phyloP scores from a whole-genome alignment of 2,888 invertebrate genomes.

The Pediacus dermestoides region DNA sequence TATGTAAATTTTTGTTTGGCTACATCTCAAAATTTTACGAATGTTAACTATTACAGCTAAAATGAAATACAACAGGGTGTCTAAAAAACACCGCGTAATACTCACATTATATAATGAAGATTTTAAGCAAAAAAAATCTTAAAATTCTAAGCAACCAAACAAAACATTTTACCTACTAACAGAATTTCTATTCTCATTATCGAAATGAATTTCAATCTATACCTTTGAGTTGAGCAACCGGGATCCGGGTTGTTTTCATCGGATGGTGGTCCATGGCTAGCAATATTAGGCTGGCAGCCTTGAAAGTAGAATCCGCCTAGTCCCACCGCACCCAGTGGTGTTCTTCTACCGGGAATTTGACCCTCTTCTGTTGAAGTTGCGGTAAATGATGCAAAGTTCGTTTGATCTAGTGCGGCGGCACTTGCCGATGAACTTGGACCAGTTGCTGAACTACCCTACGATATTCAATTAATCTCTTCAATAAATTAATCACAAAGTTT shows the following conservation, averaged over 20 bases:
- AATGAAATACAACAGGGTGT: too few relatives aligned
- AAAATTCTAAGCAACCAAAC: too few relatives aligned
- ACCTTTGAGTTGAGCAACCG: slow-evolving; percentile 47
- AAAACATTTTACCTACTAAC: too few relatives aligned
- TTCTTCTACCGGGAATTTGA: slow-evolving; percentile 62
- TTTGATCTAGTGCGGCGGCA: slow-evolving; percentile 34
- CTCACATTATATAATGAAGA: too few relatives aligned
- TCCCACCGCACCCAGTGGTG: slow-evolving; percentile 79
- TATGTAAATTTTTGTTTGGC: too few relatives aligned
- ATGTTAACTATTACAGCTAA: too few relatives aligned
- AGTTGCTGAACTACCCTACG: slow-evolving; percentile 34
- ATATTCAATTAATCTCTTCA: slow-evolving; percentile 9
- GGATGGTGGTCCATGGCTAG: slow-evolving; percentile 51
- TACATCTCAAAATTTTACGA: too few relatives aligned
- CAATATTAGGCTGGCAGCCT: slow-evolving; percentile 52
- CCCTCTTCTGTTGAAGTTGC: slow-evolving; percentile 51
- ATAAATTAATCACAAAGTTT: slow-evolving; percentile 19
- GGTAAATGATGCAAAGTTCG: slow-evolving; percentile 45
- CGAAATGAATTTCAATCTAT: slow-evolving; percentile 25
- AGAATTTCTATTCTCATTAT: slow-evolving; percentile 6
- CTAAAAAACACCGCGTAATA: too few relatives aligned
- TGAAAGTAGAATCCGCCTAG: slow-evolving; percentile 86
- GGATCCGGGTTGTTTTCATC: slow-evolving; percentile 80
- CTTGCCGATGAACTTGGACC: slow-evolving; percentile 33
- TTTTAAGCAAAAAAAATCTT: too few relatives aligned